Conservation (phyloP, 2,797 vertebrate genomes). For the Enteromius radiatus region DNA sequence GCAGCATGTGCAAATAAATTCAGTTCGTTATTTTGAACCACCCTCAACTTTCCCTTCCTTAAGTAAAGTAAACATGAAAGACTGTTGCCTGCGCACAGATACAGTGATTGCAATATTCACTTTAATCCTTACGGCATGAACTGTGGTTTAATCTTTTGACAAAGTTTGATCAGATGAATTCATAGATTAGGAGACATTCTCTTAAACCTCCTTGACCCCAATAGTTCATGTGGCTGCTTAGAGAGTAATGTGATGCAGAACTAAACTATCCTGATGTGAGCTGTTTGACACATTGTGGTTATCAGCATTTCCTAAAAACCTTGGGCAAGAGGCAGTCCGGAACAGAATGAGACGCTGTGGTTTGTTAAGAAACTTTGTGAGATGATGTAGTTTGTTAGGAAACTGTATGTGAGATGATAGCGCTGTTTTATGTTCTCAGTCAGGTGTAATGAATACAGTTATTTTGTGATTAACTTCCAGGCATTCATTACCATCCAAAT, state of each 20-base stretch:
- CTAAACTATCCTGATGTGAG: slow-evolving; percentile 7
- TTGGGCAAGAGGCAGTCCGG: background rate
- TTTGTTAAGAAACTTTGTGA: background rate
- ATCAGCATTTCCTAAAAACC: background rate
- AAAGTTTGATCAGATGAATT: background rate
- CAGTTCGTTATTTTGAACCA: background rate
- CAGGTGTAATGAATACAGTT: background rate
- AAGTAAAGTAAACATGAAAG: background rate
- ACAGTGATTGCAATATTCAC: background rate
- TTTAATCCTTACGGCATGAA: background rate
- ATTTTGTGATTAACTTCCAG: background rate
- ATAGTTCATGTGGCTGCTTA: background rate
- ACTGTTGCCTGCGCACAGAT: background rate
- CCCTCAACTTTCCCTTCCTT: background rate
- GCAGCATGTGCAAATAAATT: background rate
- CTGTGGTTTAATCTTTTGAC: background rate
- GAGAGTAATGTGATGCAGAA: slow-evolving; percentile 6
- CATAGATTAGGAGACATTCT: background rate
- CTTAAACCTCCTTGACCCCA: background rate
- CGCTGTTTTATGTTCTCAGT: background rate
- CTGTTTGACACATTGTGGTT: slow-evolving; percentile 15
- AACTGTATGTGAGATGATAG: background rate
- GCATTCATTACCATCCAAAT: background rate
- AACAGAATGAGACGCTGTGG: background rate
- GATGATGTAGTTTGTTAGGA: slow-evolving; percentile 1